phyloP scores from a whole-genome alignment of 2,113 vertebrate genomes.

The Agelaius tricolor region DNA sequence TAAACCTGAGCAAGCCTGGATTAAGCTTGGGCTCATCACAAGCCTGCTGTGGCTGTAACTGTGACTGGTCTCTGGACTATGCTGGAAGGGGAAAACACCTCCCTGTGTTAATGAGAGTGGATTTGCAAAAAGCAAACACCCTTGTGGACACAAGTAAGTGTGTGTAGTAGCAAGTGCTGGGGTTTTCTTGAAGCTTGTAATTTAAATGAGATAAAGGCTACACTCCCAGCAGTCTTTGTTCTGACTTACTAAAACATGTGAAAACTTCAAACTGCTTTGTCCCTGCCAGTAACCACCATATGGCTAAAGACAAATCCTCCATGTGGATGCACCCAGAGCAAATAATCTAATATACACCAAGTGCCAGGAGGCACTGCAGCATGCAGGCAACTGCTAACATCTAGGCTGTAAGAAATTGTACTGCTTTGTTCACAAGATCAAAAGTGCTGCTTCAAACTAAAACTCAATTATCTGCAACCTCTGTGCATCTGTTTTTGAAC shows the following conservation, averaged over 20 bases:
- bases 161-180: background rate
- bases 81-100: background rate
- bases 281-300: background rate
- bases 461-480: background rate
- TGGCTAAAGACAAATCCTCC: background rate
- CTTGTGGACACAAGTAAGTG: background rate
- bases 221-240: background rate
- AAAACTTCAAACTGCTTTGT: background rate
- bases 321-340: background rate
- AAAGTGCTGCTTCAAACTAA: background rate
- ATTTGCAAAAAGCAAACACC: background rate
- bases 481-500: background rate
- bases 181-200: background rate
- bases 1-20: background rate
- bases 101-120: background rate
- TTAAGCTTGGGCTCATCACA: background rate
- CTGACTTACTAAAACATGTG: background rate
- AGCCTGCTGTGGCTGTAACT: background rate
- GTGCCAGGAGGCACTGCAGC: background rate
- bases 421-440: background rate
- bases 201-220: background rate
- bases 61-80: background rate
- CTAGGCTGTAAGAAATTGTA: background rate
- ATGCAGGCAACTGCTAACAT: background rate
- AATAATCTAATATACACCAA: background rate